Base-by-base conservation (phyloP, 2,797 vertebrate species). In the Melopsittacus undulatus region DNA sequence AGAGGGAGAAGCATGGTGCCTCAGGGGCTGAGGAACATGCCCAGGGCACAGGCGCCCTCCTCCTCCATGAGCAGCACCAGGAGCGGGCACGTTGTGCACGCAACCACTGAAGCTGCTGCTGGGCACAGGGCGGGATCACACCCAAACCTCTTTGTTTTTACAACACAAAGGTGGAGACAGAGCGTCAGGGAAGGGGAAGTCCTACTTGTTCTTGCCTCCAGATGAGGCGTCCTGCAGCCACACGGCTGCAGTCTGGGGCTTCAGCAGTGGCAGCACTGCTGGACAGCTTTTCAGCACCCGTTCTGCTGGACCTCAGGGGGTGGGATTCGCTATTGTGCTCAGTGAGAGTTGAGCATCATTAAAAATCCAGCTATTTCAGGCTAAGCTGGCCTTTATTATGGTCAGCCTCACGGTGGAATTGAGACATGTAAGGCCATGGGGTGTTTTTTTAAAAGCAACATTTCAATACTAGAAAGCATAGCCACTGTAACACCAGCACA, bases 41-140 rank as follows among this genome's bases (percentile, higher is more conserved):
- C 83, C 90, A 90, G 86, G 86, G 91, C 75, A 86, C 73, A 77
- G 81, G 26, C 43, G 3, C 21, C 87, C 67, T 94, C 64, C 66
- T 94, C 94, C 96, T 94, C 95, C 93, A 95, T 96, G 72, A 94
- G 83, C 92, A 24, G 61, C 85, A 90, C 86, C 78, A 52, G 48
- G 34, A 94, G 75, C 1, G 22, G 74, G 95, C 95, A 96, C 95
- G 96, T 97, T 97, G 90, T 76, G 74, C 95, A 97, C 90, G 94
- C 90, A 96, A 72, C 80, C 16, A 1, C 88, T 2, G 18, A 52
- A 74, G 85, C 74, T 68, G 95, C 93, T 91, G 84, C 92, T 79
- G 88, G 95, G 92, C 4, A 2, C 73, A 69, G 83, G 70, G 84
- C 43, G 24, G 91, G 87, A 91, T 95, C 95, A 94, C 92, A 57